Percentiles rank a stretch among this genome's conserved stretches.
phyloP scores from a whole-genome alignment of 2,888 invertebrate species.

The Entomobrya multifasciata region DNA sequence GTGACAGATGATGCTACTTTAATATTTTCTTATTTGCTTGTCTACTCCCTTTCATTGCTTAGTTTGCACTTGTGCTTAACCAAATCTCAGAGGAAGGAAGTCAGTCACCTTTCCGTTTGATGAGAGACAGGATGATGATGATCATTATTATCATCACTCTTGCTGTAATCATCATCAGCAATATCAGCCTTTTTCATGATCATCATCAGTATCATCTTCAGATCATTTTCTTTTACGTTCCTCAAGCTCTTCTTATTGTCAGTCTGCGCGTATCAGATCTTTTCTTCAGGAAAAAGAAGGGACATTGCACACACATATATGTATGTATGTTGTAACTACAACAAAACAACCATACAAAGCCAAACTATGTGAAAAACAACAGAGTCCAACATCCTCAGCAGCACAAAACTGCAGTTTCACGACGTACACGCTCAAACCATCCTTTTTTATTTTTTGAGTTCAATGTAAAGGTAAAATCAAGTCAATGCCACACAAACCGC shows the following conservation, averaged over 20 bases:
- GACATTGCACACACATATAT: no score
- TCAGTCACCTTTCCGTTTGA: conserved; percentile 71
- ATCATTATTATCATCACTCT: conserved; percentile 59
- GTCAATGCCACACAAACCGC: conserved; percentile 60
- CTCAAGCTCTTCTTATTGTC: conserved; percentile 35
- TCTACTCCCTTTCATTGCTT: conserved; percentile 3
- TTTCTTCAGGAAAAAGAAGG: not conserved
- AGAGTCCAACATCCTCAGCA: conserved; percentile 13
- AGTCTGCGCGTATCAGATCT: conserved; percentile 6
- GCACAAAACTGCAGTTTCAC: conserved; percentile 26
- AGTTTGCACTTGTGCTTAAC: conserved; percentile 13
- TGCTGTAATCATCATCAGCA: conserved; percentile 58
- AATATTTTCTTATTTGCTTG: conserved; percentile 24
- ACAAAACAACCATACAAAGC: conserved; percentile 39
- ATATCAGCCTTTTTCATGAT: conserved; percentile 45
- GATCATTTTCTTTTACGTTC: conserved; percentile 35
- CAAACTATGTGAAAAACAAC: no score
- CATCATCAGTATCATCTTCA: conserved; percentile 20
- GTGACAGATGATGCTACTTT: conserved; percentile 60
- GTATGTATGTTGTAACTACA: not conserved
- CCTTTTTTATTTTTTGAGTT: conserved; percentile 56
- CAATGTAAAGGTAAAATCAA: conserved; percentile 68
- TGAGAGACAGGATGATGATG: conserved; percentile 60
- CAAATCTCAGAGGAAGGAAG: conserved; percentile 66
- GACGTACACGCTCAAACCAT: not conserved